Evolutionary conservation across 2,113 vertebrate species (phyloP), one percentile per base, ranked within the genome.

Genomic region (Neogobius melanostomus): DNA sequence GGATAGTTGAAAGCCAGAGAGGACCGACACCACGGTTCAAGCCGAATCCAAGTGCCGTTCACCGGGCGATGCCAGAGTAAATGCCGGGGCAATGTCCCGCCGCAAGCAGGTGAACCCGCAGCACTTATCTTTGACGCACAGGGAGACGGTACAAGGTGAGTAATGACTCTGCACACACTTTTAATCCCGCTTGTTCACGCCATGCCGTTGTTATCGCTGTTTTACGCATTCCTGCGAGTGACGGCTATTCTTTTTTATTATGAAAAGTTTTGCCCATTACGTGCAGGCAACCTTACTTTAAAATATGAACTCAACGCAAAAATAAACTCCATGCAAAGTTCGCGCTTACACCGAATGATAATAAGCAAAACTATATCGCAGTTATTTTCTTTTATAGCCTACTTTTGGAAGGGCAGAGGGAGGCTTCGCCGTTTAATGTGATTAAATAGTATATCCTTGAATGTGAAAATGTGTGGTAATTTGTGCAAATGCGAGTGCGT

Each of bases 81-180:
- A 96, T 98, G 96, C 95, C 94, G 95, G 95, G 96, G 96, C 96
- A 93, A 99, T 99, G 97, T 99, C 97, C 97, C 97, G 97, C 93
- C 96, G 97, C 94, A 99, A 99, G 94, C 97, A 99, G 96, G 97
- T 97, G 93, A 98, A 99, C 92, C 97, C 97, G 92, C 97, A 99
- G 95, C 97, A 99, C 95, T 96, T 98, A 91, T 96, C 93, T 85
- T 88, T 93, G 88, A 91, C 95, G 90, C 96, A 96, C 94, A 94
- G 96, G 94, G 96, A 98, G 91, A 95, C 94, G 89, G 87, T 94
- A 91, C 93, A 94, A 92, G 95, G 97, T 99, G 95, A 97, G 96
- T 94, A 14, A 4, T 5, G 6, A 28, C 59, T n/a, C 42, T 42
- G 36, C 59, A 5, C 59, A 4, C n/a, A 42, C 15, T 61, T 61